Evolutionary conservation across 1,140 invertebrate species (phyloP), one percentile per base, ranked within the genome.

Genomic region (Drosophila nigrodunni): DNA sequence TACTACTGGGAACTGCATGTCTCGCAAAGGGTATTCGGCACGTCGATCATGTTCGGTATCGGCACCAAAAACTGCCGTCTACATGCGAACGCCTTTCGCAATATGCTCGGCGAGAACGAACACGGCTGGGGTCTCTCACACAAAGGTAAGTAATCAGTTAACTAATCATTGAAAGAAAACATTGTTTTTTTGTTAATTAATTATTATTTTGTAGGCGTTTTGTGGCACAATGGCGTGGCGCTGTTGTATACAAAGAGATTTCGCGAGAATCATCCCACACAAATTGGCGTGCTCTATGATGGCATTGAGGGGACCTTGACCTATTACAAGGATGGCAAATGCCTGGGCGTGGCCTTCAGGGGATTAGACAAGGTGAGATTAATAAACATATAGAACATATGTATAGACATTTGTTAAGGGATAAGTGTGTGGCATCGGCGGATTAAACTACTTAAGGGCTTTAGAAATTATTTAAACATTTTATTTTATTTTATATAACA

Each of bases 41-140:
- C 96, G 0, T 96, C 95, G 67, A 96, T 96, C 93, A 96, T 96
- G 96, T 95, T 96, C 74, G 96, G 96, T 34, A 93, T 96, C 7
- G 95, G 94, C 2, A 96, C 96, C 2, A 93, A 93, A 54, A 92
- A 93, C 8, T 95, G 95, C 8, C 91, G 95, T 0, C 92, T 96
- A 0, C 95, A 96, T 75, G 94, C 94, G 0, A 94, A 95, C 78
- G 93, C 94, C 10, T 97, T 96, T 89, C 94, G 94, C 10, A 96
- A 96, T 87, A 90, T 96, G 74, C 90, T 97, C 5, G 96, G 96
- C 7, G 95, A 96, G 91, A 95, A 96, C 82, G 92, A 94, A 44
- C 92, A 96, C 43, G 94, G 95, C 43, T 96, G 96, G 96, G 96
- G 95, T 0, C 82, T 96, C 5, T 96, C 95, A 0, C 96, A 97